phyloP scores from a whole-genome alignment of 2,888 invertebrate genomes.

The Tenthredo livida region DNA sequence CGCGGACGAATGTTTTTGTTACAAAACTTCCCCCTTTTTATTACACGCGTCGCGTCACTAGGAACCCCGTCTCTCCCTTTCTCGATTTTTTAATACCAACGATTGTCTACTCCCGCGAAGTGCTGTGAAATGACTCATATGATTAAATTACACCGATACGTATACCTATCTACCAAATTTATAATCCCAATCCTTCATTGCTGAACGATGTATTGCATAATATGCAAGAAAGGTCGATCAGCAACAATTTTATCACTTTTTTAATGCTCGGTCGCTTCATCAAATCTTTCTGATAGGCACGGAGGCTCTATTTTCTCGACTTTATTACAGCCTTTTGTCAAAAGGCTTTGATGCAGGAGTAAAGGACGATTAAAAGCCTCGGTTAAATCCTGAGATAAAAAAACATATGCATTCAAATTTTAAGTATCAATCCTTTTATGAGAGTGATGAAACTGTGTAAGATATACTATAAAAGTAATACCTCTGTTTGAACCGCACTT shows the following conservation, averaged over 20 bases:
- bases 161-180: neutral
- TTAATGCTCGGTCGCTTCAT: neutral
- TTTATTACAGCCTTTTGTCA: neutral
- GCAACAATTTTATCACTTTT: neutral
- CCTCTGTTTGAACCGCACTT: neutral
- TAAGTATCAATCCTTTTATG: neutral
- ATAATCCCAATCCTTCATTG: neutral
- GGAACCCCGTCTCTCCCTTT: neutral
- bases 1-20: slow-evolving; percentile 16
- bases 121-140: slow-evolving; percentile 21
- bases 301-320: neutral
- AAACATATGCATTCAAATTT: neutral
- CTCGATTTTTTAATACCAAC: slow-evolving; percentile 7
- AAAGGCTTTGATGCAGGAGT: neutral
- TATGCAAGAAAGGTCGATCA: neutral
- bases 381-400: neutral
- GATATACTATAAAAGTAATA: neutral
- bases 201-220: neutral
- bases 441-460: neutral
- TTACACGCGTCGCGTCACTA: slow-evolving; percentile 11
- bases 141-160: slow-evolving; percentile 12
- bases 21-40: slow-evolving; percentile 11
- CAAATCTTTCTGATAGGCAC: neutral
- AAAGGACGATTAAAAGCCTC: slow-evolving; percentile 8
- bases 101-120: neutral